These are phyloP conservation scores for Cryptoprocta ferox DNA, from an alignment of 2,797 vertebrate genomes.

Conservation along the genomic window DNA sequence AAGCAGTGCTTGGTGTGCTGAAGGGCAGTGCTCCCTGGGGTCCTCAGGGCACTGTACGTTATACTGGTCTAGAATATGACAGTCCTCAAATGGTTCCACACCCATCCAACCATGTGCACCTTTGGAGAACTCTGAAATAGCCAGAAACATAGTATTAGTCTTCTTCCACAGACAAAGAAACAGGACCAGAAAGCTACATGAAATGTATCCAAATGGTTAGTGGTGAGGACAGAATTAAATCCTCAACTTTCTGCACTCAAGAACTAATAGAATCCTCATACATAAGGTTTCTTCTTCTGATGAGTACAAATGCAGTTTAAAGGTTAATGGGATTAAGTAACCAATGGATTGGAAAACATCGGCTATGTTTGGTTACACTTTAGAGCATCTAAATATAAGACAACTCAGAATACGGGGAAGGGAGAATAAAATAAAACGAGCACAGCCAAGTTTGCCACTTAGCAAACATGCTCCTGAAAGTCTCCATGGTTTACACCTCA, in stretches of 20 bases:
- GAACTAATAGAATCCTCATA: slow-evolving; percentile 4
- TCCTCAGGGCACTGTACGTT: background rate
- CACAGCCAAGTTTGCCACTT: slow-evolving; percentile 41
- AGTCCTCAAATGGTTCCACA: background rate
- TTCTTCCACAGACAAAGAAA: slow-evolving; percentile 47
- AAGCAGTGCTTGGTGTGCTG: slow-evolving; percentile 6
- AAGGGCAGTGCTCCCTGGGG: background rate
- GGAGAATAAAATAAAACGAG: slow-evolving; percentile 72
- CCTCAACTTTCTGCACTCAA: background rate
- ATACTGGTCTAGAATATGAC: background rate
- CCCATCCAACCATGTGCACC: background rate
- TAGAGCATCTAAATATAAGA: slow-evolving; percentile 80
- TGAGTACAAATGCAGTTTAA: background rate
- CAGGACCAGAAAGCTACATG: background rate
- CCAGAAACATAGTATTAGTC: background rate
- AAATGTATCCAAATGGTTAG: background rate
- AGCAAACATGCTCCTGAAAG: slow-evolving; percentile 28
- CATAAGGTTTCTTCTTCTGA: slow-evolving; percentile 14
- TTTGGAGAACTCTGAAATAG: slow-evolving; percentile 31
- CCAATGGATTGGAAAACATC: slow-evolving; percentile 51
- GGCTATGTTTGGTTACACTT: slow-evolving; percentile 84
- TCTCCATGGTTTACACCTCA: slow-evolving; percentile 54
- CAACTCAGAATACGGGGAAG: slow-evolving; percentile 35
- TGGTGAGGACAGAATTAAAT: slow-evolving; percentile 48
- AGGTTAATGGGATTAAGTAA: slow-evolving; percentile 47